Base-by-base conservation (phyloP, 2,797 vertebrate species). In the Clarias fuscus region DNA sequence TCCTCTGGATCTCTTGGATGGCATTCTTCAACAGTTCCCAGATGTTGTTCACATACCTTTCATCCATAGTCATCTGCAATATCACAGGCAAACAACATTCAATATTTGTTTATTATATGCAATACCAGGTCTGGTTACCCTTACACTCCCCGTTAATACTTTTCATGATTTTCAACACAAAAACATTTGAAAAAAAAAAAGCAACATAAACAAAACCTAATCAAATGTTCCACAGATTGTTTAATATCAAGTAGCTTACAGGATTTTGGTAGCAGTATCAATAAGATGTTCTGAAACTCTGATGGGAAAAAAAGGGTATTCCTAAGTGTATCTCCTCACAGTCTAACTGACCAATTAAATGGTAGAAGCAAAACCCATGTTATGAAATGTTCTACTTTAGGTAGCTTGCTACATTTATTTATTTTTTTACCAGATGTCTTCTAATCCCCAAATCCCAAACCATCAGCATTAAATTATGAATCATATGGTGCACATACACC, bases 21-120 rank as follows among this genome's bases (percentile, higher is more conserved):
- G 98, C 98, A 81, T 99, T 99, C 94, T 99, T 99, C 88, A 99
- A 93, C 89, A 99, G 97, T 94, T 99, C 98, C 98, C 98, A 99
- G 94, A 99, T 99, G 93, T 98, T 99, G 93, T 99, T 99, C 90
- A 99, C 98, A 83, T 99, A 99, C 94, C 98, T 98, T 93, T 99
- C 98, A 94, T 99, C 98, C 98, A 99, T 99, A 85, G 97, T 99
- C 98, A 99, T 99, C 98, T 98, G 94, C 30, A 83, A 20, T 0
- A 27, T 53, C 62, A 53, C 40, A 67, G 4, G 40, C 7, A 22
- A 53, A 18, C 40, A 30, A 18, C 13, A 43, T 58, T 79, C 20
- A 62, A 0, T 15, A 64, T n/a, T 64, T 10, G 10, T 37, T 37
- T 7, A 43, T 53, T 15, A 75, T 15, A 17, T 3, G n/a, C 22